Conservation (phyloP, 2,888 invertebrate species). For the Hetaerina titia region DNA sequence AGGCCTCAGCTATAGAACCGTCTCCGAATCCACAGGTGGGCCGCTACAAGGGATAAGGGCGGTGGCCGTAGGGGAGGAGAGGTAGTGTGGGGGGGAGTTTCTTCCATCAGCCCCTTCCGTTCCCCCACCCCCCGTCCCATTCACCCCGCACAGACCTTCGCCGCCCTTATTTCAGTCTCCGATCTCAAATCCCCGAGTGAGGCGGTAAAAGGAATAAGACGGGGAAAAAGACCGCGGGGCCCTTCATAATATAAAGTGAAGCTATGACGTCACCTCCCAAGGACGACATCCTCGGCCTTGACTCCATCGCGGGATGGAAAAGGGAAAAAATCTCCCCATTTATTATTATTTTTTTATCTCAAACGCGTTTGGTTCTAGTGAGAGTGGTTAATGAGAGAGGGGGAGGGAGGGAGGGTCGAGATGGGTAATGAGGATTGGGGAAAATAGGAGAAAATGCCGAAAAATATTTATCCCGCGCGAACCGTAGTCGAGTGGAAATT, state of each 20-base stretch:
- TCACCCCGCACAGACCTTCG: not conserved
- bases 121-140: not conserved
- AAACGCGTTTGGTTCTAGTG: not conserved
- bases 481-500: not conserved
- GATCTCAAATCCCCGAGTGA: not conserved
- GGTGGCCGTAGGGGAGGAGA: not conserved
- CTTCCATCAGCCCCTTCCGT: not conserved
- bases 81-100: not conserved
- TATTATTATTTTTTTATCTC: not conserved
- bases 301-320: not conserved
- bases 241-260: conserved; percentile 18
- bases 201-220: not conserved
- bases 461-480: not conserved
- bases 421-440: not conserved
- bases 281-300: not conserved
- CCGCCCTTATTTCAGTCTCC: conserved; percentile 11
- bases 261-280: not conserved
- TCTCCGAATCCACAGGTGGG: conserved; percentile 60
- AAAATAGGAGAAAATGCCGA: not conserved
- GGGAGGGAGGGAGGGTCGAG: not conserved
- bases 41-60: not conserved
- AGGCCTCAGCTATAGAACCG: conserved; percentile 40
- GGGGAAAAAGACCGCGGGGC: not conserved
- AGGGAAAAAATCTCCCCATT: not conserved
- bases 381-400: not conserved